Base-by-base conservation (phyloP, 2,888 invertebrate genomes). In the Empis stercorea region DNA sequence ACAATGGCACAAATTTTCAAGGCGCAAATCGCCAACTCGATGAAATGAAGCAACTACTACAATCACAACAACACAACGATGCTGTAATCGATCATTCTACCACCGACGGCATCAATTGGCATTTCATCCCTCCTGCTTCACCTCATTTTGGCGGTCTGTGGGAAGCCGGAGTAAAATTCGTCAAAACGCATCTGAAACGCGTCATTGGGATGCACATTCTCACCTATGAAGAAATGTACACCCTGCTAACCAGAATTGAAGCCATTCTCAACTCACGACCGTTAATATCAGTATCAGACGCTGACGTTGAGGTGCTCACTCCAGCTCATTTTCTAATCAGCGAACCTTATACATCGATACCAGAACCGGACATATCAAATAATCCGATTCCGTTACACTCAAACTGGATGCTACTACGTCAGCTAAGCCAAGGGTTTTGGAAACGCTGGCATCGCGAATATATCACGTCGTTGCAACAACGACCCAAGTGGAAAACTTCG, bases 1-100 rank as follows among this genome's bases (percentile, higher is more conserved):
- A 39, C 13, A 39, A 39, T 39, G 39, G 13, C 6, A 39, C 50
- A 1, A 43, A 45, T n/a, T 48, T 50, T 34, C 14, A 44, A 39
- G 45, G 50, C n/a, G 39, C 50, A 20, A 32, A 16, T 3, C 13
- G 10, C 3, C 10, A 44, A 44, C 20, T 44, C 3, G 3, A 36
- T 3, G 36, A 44, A 3, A 2, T 34, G 32, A 3, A 32, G 3
- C 10, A 43, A 14, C 16, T 43, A 16, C 27, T 43, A 23, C n/a
- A 43, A 30, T 43, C 7, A 11, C 43, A 43, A 30, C 14, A 43
- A 11, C 14, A 16, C 7, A 43, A 43, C 14, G 30, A 43, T 30
- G 30, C 14, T 27, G 20, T 20, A 5, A 20, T 20, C 20, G 20
- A 20, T 20, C 20, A 20, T 20, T 43, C 13, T 30, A 16, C 30